phyloP scores from a whole-genome alignment of 2,888 invertebrate species.

The Andricus quercusramuli region DNA sequence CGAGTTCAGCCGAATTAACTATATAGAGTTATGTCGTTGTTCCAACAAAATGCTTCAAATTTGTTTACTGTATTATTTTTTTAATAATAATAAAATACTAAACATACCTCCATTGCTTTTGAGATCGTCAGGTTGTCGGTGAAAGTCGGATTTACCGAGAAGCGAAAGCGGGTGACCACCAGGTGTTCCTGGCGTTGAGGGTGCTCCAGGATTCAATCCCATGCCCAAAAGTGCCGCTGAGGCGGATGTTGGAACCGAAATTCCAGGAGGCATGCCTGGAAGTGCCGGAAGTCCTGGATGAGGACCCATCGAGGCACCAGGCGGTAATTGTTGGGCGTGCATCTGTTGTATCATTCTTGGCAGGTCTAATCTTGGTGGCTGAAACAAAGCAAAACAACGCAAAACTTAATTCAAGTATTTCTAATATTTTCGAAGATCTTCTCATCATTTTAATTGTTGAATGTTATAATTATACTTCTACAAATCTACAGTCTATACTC shows the following conservation, averaged over 20 bases:
- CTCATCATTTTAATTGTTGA: no score
- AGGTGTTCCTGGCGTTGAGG: constrained; percentile 83
- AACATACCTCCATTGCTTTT: constrained; percentile 88
- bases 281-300: constrained; percentile 83
- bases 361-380: constrained; percentile 90
- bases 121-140: constrained; percentile 86
- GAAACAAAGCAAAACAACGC: not conserved
- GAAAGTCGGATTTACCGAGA: constrained; percentile 88
- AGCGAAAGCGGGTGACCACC: constrained; percentile 88
- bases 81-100: not conserved
- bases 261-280: constrained; percentile 78
- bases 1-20: no score
- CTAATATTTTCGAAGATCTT: not conserved
- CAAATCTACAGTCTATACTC: no score
- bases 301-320: constrained; percentile 86
- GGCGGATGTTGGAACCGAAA: constrained; percentile 77
- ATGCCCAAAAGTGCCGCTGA: constrained; percentile 80
- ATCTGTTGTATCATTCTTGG: constrained; percentile 93
- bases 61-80: not conserved
- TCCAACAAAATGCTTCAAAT: no score
- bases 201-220: constrained; percentile 75
- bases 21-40: no score
- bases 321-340: constrained; percentile 92
- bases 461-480: no score
- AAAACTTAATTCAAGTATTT: not conserved